Conservation (phyloP, 1,140 invertebrate genomes). For the Lucilia sericata region DNA sequence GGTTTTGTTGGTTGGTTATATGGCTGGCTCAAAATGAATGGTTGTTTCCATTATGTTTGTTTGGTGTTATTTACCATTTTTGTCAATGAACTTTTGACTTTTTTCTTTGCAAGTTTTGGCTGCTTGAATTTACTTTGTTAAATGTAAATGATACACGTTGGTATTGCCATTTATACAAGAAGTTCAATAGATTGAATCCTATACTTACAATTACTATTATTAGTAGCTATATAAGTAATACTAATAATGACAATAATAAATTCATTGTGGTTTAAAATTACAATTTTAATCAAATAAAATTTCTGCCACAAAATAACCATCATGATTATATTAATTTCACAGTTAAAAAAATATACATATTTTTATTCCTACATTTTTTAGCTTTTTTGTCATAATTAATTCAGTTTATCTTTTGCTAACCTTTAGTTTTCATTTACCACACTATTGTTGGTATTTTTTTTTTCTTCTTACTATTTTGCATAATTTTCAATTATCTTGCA, state of each 20-base stretch:
- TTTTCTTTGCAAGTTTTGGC: neutral
- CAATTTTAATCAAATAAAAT: neutral
- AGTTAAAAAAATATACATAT: neutral
- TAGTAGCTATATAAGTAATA: neutral
- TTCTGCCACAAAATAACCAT: neutral
- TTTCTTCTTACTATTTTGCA: neutral
- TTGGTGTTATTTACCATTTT: slow-evolving; percentile 41
- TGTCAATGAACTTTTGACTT: slow-evolving; percentile 42
- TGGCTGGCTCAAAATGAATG: neutral
- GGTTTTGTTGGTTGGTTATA: neutral
- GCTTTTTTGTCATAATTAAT: neutral
- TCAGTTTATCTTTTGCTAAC: slow-evolving; percentile 9
- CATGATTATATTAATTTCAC: neutral
- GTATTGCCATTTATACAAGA: neutral
- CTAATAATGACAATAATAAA: neutral
- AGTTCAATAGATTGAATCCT: slow-evolving; percentile 13
- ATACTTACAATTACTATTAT: neutral
- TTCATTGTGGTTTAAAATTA: neutral
- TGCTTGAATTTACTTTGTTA: neutral
- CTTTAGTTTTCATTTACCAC: neutral
- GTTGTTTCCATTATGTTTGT: neutral
- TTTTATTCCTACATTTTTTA: neutral
- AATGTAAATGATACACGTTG: neutral
- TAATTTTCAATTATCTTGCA: neutral
- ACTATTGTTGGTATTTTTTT: too few relatives aligned